Evolutionary conservation across 2,888 invertebrate genomes (phyloP).

Genomic region (Alloplasta piceator): DNA sequence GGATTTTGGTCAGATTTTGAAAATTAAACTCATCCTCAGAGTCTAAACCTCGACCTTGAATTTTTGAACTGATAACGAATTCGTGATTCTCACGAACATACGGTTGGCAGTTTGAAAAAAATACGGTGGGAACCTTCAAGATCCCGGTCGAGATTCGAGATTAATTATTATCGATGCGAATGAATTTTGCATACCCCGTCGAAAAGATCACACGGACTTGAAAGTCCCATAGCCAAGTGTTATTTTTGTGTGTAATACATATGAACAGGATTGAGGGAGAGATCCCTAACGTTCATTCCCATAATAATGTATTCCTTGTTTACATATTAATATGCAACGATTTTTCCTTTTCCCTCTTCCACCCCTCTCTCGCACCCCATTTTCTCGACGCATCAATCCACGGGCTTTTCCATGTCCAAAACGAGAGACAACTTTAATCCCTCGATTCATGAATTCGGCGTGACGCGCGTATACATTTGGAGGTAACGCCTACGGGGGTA

Average conservation of each 20-base stretch:
- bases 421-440: constrained; percentile 33
- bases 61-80: background rate
- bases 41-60: no score
- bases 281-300: constrained; percentile 11
- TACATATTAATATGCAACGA: constrained; percentile 57
- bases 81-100: background rate
- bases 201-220: background rate
- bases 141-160: constrained; percentile 26
- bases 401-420: constrained; percentile 14
- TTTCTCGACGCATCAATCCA: constrained; percentile 11
- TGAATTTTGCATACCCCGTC: background rate
- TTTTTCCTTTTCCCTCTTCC: constrained; percentile 23
- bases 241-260: constrained; percentile 7
- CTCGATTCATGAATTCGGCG: constrained; percentile 42
- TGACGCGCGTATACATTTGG: constrained; percentile 5
- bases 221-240: constrained; percentile 7
- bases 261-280: background rate
- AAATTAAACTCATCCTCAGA: no score
- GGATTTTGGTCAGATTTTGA: no score
- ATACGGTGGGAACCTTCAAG: constrained; percentile 1
- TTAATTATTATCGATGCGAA: constrained; percentile 40
- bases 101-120: background rate
- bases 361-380: background rate
- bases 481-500: background rate
- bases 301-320: constrained; percentile 51